phyloP scores from a whole-genome alignment of 1,140 invertebrate genomes.

The Caligus rogercresseyi region DNA sequence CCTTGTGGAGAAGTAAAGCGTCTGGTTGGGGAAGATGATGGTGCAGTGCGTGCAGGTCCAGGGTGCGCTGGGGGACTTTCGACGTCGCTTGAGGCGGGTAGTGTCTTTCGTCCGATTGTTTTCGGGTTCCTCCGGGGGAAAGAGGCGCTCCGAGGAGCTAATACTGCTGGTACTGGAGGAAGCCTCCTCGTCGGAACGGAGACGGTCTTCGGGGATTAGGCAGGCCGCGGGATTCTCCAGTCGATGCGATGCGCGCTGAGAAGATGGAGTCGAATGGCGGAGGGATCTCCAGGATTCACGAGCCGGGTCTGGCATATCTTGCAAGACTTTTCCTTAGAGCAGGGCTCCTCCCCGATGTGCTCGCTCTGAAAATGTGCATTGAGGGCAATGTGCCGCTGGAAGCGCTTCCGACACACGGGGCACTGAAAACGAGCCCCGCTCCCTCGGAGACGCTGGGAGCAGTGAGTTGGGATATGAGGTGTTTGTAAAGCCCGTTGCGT shows the following conservation, averaged over 20 bases:
- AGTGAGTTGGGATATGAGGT: not conserved
- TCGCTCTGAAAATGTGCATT: conserved; percentile 81
- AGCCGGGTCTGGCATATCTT: conserved; percentile 61
- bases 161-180: conserved; percentile 1
- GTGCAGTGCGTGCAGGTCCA: conserved; percentile 60
- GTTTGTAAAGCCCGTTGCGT: not conserved
- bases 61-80: conserved; percentile 1
- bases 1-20: conserved; percentile 91
- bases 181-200: no score
- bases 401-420: conserved; percentile 70
- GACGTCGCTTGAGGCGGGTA: not conserved
- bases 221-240: conserved; percentile 43
- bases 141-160: not conserved
- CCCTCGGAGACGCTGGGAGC: no score
- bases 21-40: conserved; percentile 84
- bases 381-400: conserved; percentile 76
- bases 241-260: conserved; percentile 73
- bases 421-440: conserved; percentile 46
- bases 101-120: no score
- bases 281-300: conserved; percentile 69
- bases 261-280: conserved; percentile 65
- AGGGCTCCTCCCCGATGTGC: conserved; percentile 71
- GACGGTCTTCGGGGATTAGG: not conserved
- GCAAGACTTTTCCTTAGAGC: conserved; percentile 47
- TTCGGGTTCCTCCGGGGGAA: not conserved